phyloP scores from a whole-genome alignment of 2,113 vertebrate species.

The Clarias macrocephalus region DNA sequence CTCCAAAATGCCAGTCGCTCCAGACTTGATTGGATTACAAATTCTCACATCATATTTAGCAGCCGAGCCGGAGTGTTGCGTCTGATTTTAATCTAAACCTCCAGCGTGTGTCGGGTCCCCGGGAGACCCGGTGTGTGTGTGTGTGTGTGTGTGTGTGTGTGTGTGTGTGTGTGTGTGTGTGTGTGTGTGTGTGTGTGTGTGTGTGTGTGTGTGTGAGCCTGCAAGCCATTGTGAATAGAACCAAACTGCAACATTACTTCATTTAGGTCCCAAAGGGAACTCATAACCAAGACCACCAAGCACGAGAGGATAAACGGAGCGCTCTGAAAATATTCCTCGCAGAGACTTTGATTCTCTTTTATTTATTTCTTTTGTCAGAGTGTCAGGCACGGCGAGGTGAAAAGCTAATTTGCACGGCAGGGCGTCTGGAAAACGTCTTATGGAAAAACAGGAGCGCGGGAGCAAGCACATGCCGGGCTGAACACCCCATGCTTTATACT shows the following conservation, averaged over 20 bases:
- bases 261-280: conserved; percentile 48
- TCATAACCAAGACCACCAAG: conserved; percentile 77
- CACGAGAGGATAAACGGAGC: conserved; percentile 74
- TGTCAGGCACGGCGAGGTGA: conserved; percentile 53
- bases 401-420: conserved; percentile 56
- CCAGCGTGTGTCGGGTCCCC: background rate
- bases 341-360: conserved; percentile 71
- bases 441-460: conserved; percentile 50
- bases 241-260: conserved; percentile 55
- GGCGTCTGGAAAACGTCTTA: conserved; percentile 58
- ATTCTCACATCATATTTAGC: conserved; percentile 19
- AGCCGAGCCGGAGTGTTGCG: background rate
- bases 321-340: conserved; percentile 70
- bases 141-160: too few relatives aligned
- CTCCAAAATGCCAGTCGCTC: background rate
- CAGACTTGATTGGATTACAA: conserved; percentile 20
- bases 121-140: background rate
- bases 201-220: conserved; percentile 2
- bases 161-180: background rate
- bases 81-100: conserved; percentile 15
- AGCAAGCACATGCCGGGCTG: conserved; percentile 19
- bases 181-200: background rate
- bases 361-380: conserved; percentile 76
- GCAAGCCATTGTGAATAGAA: conserved; percentile 40
- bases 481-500: conserved; percentile 38